A percentile compares a stretch with the other conserved stretches of the same genome.
phyloP scores from a whole-genome alignment of 2,797 vertebrate species.

The Graptemys geographica region DNA sequence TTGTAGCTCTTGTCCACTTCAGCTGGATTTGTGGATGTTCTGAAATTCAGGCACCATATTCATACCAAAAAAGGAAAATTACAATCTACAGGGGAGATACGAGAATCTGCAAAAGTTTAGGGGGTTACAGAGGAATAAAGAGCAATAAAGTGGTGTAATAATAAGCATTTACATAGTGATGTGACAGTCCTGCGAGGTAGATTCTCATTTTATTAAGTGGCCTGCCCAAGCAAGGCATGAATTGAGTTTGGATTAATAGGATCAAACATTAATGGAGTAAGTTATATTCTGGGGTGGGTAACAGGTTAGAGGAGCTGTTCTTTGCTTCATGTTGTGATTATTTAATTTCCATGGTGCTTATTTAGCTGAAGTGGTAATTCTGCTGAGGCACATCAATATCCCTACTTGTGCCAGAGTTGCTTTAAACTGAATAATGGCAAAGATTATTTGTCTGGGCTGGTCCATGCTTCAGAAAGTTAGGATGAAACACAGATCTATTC shows the following conservation, averaged over 20 bases:
- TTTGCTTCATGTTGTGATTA: fast-evolving
- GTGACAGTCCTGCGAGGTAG: background rate
- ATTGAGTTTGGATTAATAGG: background rate
- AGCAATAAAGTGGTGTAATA: background rate
- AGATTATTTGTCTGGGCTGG: background rate
- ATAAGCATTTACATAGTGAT: background rate
- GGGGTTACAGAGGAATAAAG: background rate
- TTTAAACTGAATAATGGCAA: background rate
- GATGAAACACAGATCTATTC: background rate
- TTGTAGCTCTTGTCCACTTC: background rate
- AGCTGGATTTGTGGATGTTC: fast-evolving
- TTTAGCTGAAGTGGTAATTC: background rate
- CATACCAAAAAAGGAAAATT: background rate
- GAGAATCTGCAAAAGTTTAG: background rate
- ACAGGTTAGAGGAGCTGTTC: background rate
- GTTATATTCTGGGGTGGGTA: background rate
- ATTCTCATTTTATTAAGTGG: background rate
- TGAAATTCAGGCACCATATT: background rate
- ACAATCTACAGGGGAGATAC: fast-evolving
- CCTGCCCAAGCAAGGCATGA: background rate
- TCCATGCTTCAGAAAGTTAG: background rate
- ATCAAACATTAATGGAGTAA: background rate
- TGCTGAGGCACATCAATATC: background rate
- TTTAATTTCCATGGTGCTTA: background rate
- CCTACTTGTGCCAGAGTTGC: background rate